Base-by-base conservation (phyloP, 2,797 vertebrate genomes). In the Eulemur mongoz region DNA sequence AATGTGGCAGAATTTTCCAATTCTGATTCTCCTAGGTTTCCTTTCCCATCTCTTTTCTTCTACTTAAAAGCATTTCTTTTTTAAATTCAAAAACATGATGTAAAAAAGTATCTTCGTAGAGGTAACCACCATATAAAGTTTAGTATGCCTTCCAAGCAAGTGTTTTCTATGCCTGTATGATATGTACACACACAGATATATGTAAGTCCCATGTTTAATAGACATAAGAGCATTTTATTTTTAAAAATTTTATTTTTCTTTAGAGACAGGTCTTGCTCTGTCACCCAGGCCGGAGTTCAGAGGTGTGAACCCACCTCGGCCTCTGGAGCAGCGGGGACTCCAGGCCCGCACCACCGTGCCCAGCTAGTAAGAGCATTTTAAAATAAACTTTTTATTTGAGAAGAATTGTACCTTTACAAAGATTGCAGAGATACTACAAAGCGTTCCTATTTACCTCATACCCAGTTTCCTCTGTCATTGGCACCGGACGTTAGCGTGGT, bases 61-160 rank as follows among this genome's bases (percentile, higher is more conserved):
- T 50, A 32, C 65, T 63, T 84, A 92, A 90, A 96, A 86, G 61
- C n/a, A 87, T 59, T 86, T 84, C 63, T 85, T 63, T 27, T 65
- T 8, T 43, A 0, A 93, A 38, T 63, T 80, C 4, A 1, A 76
- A 89, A 83, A 4, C 25, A 14, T 61, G 61, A 78, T 91, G 17
- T 50, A 50, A 67, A 91, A 91, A 54, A 18, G 2, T 80, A 48
- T 89, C 86, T 90, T 85, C 40, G 40, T 15, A 92, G 65, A 73
- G n/a, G 45, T 59, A 73, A 67, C 20, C 12, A 80, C 67, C 27
- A 45, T 57, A 92, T 59, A 82, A 88, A 73, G 30, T 73, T 65
- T 38, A 40, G 35, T 57, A 50, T 38, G n/a, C n/a, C 40, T 65
- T 65, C 32, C 40, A 12, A 30, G 15, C 40, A 12, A 23, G 15